Base-by-base conservation (phyloP, 2,113 vertebrate genomes). In the Hippocampus abdominalis region DNA sequence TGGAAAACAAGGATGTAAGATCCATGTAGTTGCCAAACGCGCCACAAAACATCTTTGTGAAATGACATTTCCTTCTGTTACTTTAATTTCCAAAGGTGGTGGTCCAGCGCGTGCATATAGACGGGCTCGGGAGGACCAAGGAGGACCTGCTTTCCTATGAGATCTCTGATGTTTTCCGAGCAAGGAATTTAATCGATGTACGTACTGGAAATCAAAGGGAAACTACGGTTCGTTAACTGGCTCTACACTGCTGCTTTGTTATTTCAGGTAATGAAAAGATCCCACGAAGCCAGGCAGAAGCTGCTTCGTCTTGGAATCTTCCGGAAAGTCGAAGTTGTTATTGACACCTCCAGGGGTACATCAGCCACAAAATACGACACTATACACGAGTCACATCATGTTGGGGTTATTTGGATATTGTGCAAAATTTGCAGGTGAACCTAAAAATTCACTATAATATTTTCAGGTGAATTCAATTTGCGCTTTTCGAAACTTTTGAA, bases 231-330 rank as follows among this genome's bases (percentile, higher is more conserved):
- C 8, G 7, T 1, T 59, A 3, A 53, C 11, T 53, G 12, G 5
- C 27, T 59, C 20, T 51, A 69, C 0, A 8, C 11, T 68, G 18
- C 13, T 29, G 13, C 18, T 2, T 18, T 80, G 42, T 79, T 36
- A 8, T 57, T 60, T 0, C 65, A 99, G 97, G 97, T 98, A 1
- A 99, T 99, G 97, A 92, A 92, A 48, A 96, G 90, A 69, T 95
- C 96, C 0, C 97, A 99, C 0, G 94, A 98, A 85, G 96, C 95
- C 70, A 93, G 97, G 60, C 95, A 97, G 77, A 96, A 91, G 66
- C 83, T 99, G 56, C 93, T 99, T n/a, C 96, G 95, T 10, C 87
- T 99, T 0, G 97, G 97, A 8, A 95, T 99, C 79, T 99, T 99
- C 66, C 90, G 95, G 56, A 94, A 95, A 66, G 96, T 99, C 2